Evolutionary conservation across 1,140 invertebrate genomes (phyloP), one percentile per base, ranked within the genome.

Genomic region (Sitodiplosis mosellana): DNA sequence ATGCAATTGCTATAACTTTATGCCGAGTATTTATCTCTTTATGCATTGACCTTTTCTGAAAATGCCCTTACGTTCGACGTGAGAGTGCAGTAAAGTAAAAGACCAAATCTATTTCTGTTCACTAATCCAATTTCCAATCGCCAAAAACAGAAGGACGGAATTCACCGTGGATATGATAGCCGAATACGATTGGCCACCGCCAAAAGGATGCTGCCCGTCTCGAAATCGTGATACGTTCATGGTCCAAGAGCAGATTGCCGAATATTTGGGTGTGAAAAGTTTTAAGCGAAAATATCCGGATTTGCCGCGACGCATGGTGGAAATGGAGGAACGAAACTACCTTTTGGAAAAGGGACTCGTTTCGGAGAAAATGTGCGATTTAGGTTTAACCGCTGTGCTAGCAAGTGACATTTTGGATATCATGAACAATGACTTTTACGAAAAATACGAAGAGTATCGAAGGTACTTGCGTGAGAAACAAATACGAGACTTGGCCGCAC

Each of bases 261-360:
- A 91, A 56, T 96, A 84, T 66, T 69, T 97, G 19, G 85, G 83
- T 14, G 81, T 96, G 14, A 94, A 92, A 57, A 92, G 89, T 33
- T 96, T 97, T 61, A 94, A 94, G 64, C 73, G 91, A 52, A 89
- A 91, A 63, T 95, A 96, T 69, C 90, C 91, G 37, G 87, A 92
- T 64, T 61, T 95, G 12, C 78, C 80, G 38, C 70, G 92, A 48
- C 69, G 91, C 46, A 69, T 79, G 41, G 81, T 94, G 18, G 86
- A 90, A 46, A 85, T 87, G 67, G 83, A 89, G 55, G 92, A 96
- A 66, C 75, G 85, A 50, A 83, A 87, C 60, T 94, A 81, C 69
- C 73, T 95, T 1, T 76, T 81, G 53, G 81, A 87, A 49, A 80
- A 80, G 61, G 81, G 80, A 38, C 69, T 92, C 43, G 90, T 93